A percentile compares a stretch with the other conserved stretches of the same genome.
phyloP scores from a whole-genome alignment of 1,140 invertebrate species.

The Helicoverpa armigera region DNA sequence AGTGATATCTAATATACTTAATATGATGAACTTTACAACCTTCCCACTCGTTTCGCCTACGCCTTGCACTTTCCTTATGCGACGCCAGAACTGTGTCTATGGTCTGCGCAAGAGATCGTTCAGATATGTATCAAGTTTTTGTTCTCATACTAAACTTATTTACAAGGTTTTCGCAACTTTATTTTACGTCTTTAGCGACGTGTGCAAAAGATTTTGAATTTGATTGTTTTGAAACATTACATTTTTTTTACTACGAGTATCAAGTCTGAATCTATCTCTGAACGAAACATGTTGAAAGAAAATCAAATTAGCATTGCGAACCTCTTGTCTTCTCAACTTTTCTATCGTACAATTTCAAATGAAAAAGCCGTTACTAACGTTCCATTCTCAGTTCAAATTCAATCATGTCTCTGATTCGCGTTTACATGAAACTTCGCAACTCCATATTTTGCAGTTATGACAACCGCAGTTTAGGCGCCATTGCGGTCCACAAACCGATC shows the following conservation, averaged over 20 bases:
- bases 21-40: conserved; percentile 7
- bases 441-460: conserved; percentile 22
- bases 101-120: background rate
- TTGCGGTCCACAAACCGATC: conserved; percentile 12
- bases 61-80: conserved; percentile 32
- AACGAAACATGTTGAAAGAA: no score
- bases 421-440: background rate
- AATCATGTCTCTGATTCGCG: no score
- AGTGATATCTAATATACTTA: conserved; percentile 2
- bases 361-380: no score
- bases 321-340: no score
- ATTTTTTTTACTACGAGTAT: no score
- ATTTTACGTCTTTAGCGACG: background rate
- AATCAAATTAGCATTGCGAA: no score
- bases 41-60: conserved; percentile 11
- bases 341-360: no score
- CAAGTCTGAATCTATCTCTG: no score
- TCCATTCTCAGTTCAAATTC: no score
- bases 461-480: conserved; percentile 4
- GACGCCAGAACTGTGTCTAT: background rate
- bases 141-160: conserved; percentile 12
- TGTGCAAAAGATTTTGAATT: conserved; percentile 17
- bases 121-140: conserved; percentile 18
- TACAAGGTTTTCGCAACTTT: conserved; percentile 9
- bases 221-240: background rate